phyloP scores from a whole-genome alignment of 2,797 vertebrate genomes.

The Arrhamphus sclerolepis region DNA sequence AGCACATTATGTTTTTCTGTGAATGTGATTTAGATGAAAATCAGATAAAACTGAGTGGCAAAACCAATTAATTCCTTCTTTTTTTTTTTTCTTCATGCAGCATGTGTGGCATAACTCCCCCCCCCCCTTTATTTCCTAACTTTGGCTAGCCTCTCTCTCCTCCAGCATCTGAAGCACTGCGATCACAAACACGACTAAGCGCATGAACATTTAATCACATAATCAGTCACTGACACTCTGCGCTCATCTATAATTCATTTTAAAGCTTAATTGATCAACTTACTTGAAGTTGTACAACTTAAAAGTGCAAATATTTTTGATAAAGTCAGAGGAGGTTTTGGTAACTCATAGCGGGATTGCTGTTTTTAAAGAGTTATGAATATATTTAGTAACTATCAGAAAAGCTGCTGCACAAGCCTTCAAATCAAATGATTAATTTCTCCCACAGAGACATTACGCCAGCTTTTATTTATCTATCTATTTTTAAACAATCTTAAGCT shows the following conservation, averaged over 20 bases:
- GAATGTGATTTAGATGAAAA: no score
- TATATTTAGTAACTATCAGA: background rate
- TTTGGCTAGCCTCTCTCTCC: background rate
- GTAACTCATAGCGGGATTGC: background rate
- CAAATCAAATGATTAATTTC: background rate
- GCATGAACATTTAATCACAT: constrained; percentile 5
- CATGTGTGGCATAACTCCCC: no score
- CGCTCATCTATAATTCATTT: constrained; percentile 22
- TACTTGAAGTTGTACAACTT: constrained; percentile 4
- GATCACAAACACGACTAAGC: constrained; percentile 1
- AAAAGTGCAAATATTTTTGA: constrained; percentile 25
- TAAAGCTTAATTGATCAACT: constrained; percentile 4
- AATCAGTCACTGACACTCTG: constrained; percentile 11
- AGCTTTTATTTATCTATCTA: background rate
- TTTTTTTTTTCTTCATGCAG: no score
- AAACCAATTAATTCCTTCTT: no score
- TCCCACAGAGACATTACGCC: no score
- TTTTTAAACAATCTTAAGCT: background rate
- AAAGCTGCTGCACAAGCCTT: constrained; percentile 2
- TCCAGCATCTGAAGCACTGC: background rate
- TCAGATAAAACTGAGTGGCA: no score
- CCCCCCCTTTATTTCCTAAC: background rate
- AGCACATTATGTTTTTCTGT: no score
- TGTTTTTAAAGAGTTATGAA: background rate
- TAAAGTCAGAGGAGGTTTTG: background rate